Evolutionary conservation across 2,888 invertebrate genomes (phyloP), one percentile per base, ranked within the genome.

Genomic region (Orchesellides sinensis): DNA sequence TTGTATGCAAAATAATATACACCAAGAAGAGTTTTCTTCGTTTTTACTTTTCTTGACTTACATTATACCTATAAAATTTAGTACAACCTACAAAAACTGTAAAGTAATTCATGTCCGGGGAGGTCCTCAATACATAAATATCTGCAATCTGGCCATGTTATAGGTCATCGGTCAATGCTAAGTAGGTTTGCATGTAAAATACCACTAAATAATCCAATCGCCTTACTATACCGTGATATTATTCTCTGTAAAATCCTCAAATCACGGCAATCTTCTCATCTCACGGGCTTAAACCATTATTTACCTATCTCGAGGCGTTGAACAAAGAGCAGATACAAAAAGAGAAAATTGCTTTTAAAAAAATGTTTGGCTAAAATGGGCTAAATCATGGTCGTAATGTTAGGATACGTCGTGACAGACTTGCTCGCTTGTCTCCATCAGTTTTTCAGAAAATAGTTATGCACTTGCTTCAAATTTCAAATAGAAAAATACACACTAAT

Each of bases 301-400:
- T n/a, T 54, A 54, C 54, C 21, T 23, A 8, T 21, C 59, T 59
- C 29, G 32, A 17, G 32, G 59, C 29, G 8, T n/a, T n/a, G n/a
- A n/a, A n/a, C n/a, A n/a, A n/a, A n/a, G n/a, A n/a, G 32, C 2
- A 59, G 17, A 70, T 35, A 56, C 27, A 47, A 49, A 29, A 54
- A 27, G 23, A 29, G 75, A 66, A 75, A 75, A 75, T 56, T 75
- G 52, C 47, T n/a, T 56, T 69, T 68, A 32, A 77, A 61, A n/a
- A n/a, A 78, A 78, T 78, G 32, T 69, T 68, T n/a, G n/a, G 49
- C 68, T 69, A 78, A n/a, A 78, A 78, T 78, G 23, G 78, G 69
- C 35, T 78, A 78, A 78, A 78, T 68, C 78, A 78, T 78, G 69
- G 69, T 25, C 69, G 40, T 69, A 54, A 29, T 52, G 47, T 27